These are phyloP conservation scores for Oryzias sinensis DNA, from an alignment of 2,797 vertebrate species.

Conservation along the genomic window DNA sequence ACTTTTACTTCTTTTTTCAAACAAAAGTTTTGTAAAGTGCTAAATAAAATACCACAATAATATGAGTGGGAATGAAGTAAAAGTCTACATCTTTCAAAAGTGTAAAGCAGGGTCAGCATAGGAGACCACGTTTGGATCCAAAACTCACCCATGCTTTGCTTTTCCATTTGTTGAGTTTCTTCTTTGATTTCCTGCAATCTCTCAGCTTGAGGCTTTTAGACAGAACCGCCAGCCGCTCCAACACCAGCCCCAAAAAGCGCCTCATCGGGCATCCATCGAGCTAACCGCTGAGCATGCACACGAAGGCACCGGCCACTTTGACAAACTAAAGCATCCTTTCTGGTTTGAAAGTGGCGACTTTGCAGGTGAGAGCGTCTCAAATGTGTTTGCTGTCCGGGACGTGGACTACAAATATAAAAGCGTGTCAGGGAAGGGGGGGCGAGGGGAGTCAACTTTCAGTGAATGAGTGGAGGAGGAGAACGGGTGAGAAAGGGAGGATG, in stretches of 20 bases:
- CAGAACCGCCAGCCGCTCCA: constrained; percentile 43
- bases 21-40: too few relatives aligned
- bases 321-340: too few relatives aligned
- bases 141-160: constrained; percentile 43
- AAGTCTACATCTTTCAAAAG: neutral
- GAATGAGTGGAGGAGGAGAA: constrained; percentile 33
- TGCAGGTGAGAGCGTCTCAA: constrained; percentile 33
- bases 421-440: constrained; percentile 36
- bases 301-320: too few relatives aligned
- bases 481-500: constrained; percentile 24
- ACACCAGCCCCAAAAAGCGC: constrained; percentile 38
- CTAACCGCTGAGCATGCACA: constrained; percentile 2
- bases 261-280: constrained; percentile 42
- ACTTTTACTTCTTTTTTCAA: neutral
- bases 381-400: constrained; percentile 16
- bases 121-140: neutral
- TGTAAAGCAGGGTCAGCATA: neutral
- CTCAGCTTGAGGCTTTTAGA: constrained; percentile 40
- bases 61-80: too few relatives aligned
- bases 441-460: constrained; percentile 52
- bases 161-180: constrained; percentile 24
- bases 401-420: constrained; percentile 41
- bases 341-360: neutral
- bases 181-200: constrained; percentile 43
- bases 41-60: too few relatives aligned